A percentile compares a stretch with the other conserved stretches of the same genome.
Conservation (phyloP, 2,797 vertebrate species). For the Holocentrus rufus region DNA sequence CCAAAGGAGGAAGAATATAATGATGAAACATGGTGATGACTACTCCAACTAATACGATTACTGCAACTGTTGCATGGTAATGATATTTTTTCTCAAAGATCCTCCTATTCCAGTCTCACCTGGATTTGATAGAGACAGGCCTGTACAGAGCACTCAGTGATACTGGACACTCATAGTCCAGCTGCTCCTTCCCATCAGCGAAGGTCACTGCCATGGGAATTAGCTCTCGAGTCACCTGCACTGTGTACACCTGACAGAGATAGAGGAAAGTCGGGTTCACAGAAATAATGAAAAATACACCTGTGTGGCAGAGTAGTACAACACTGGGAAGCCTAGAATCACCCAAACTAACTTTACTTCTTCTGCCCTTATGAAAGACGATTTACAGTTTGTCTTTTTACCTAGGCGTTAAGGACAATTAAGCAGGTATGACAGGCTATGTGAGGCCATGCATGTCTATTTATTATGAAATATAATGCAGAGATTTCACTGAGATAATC, state of each 20-base stretch:
- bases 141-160: constrained; percentile 78
- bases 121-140: constrained; percentile 76
- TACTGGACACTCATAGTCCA: constrained; percentile 78
- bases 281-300: background rate
- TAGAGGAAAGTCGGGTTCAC: constrained; percentile 1
- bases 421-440: no score
- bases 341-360: background rate
- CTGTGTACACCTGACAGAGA: constrained; percentile 68
- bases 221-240: constrained; percentile 67
- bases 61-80: background rate
- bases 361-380: background rate
- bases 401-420: background rate
- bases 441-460: background rate
- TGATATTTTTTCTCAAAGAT: background rate
- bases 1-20: background rate
- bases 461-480: background rate
- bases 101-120: constrained; percentile 55
- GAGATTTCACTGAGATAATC: background rate
- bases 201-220: constrained; percentile 77
- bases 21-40: background rate
- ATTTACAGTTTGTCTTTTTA: background rate
- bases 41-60: background rate
- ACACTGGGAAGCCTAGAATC: background rate
- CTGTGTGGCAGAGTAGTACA: background rate
- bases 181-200: constrained; percentile 69